A percentile compares a stretch with the other conserved stretches of the same genome.
These are phyloP conservation scores for Eremobia ochroleuca DNA, from an alignment of 2,888 invertebrate species.

Conservation along the genomic window DNA sequence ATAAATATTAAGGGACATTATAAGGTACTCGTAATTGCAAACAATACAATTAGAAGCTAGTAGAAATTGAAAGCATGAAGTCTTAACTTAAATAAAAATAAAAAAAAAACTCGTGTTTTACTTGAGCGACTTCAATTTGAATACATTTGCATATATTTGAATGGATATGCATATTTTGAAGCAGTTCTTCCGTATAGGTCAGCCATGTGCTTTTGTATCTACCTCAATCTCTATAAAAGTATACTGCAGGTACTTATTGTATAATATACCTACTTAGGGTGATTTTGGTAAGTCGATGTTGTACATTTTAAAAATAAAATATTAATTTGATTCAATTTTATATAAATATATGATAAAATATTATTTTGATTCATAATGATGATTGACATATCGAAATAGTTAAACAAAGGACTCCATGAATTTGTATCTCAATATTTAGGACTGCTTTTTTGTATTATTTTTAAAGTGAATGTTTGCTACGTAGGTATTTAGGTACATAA, in stretches of 20 bases:
- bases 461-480: neutral
- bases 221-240: neutral
- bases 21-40: neutral
- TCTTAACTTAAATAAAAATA: neutral
- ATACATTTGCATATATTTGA: conserved; percentile 2
- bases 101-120: neutral
- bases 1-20: neutral
- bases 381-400: neutral
- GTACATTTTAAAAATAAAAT: neutral
- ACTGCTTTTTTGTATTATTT: neutral
- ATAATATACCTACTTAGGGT: too few species aligned
- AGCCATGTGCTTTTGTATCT: neutral
- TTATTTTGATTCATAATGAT: neutral
- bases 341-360: too few species aligned
- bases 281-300: neutral
- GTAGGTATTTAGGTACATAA: neutral
- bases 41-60: neutral
- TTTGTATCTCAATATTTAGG: neutral
- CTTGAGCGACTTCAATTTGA: neutral
- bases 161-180: neutral
- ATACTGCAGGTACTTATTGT: too few species aligned
- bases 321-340: neutral
- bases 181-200: neutral
- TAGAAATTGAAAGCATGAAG: neutral
- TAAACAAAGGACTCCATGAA: neutral